These are phyloP conservation scores for Emydocephalus ijimae DNA, from an alignment of 2,113 vertebrate species.

Conservation along the genomic window DNA sequence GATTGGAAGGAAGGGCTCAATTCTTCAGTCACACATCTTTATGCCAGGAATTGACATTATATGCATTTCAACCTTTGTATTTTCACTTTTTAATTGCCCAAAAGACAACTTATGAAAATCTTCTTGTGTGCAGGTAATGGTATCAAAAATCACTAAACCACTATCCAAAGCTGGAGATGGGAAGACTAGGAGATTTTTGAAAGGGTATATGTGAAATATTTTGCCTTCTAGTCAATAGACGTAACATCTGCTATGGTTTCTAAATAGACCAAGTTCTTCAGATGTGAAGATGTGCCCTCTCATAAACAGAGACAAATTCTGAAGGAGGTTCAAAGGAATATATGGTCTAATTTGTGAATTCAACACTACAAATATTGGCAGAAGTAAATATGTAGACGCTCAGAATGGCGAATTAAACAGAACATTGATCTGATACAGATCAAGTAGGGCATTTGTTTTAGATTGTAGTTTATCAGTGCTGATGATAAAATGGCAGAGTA, in stretches of 20 bases:
- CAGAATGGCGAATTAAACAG: background rate
- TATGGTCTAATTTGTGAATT: background rate
- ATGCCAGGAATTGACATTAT: background rate
- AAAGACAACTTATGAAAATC: background rate
- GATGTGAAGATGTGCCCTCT: background rate
- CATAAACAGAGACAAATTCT: background rate
- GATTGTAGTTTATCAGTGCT: background rate
- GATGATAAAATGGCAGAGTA: background rate
- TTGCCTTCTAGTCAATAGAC: background rate
- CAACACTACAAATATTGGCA: background rate
- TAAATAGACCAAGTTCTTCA: background rate
- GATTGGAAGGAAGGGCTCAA: background rate
- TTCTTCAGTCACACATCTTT: background rate
- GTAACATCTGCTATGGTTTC: background rate
- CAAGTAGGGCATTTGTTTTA: background rate
- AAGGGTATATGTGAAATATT: background rate
- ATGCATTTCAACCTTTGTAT: background rate
- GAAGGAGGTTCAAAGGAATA: background rate
- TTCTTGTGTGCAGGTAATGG: background rate
- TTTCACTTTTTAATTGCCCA: background rate
- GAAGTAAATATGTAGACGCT: background rate
- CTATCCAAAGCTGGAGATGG: background rate
- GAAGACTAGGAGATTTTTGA: background rate
- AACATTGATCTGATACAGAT: background rate
- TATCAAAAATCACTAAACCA: background rate